Percentiles rank a stretch among this genome's conserved stretches.
Conservation (phyloP, 2,888 invertebrate species). For the Nomada flava region DNA sequence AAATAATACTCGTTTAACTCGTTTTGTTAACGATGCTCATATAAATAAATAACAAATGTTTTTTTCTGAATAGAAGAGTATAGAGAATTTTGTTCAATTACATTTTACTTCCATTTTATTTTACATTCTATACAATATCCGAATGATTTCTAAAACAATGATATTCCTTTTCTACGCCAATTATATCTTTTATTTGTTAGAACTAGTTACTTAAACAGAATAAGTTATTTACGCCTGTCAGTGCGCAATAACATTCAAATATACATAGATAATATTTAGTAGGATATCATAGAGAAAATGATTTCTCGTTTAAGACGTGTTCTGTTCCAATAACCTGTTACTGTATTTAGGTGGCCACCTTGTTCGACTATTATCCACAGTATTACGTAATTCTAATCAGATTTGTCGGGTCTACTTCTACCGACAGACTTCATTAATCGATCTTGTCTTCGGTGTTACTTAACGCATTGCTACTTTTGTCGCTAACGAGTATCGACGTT, state of each 20-base stretch:
- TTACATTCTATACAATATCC: not conserved
- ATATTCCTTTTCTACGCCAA: too few species aligned
- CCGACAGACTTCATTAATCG: slow-evolving; percentile 2
- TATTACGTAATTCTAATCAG: slow-evolving; percentile 3
- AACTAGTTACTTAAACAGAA: too few species aligned
- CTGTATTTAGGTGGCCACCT: not conserved
- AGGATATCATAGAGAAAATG: too few species aligned
- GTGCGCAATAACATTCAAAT: too few species aligned
- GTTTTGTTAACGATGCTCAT: slow-evolving; percentile 14
- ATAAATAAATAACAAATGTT: slow-evolving; percentile 13
- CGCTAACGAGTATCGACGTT: not conserved
- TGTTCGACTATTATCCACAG: not conserved
- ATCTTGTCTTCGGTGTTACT: not conserved
- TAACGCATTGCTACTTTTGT: not conserved
- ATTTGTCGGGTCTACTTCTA: not conserved
- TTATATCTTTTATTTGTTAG: too few species aligned
- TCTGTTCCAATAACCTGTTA: not conserved
- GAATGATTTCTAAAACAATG: too few species aligned
- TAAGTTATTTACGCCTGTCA: too few species aligned
- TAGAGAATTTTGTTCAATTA: not conserved
- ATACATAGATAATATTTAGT: too few species aligned
- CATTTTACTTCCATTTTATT: not conserved
- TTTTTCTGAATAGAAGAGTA: not conserved
- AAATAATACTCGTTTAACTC: slow-evolving; percentile 29
- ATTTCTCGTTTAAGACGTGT: too few species aligned